Percentiles rank a stretch among this genome's conserved stretches.
These are phyloP conservation scores for Perca flavescens DNA, from an alignment of 2,113 vertebrate genomes.

Conservation along the genomic window DNA sequence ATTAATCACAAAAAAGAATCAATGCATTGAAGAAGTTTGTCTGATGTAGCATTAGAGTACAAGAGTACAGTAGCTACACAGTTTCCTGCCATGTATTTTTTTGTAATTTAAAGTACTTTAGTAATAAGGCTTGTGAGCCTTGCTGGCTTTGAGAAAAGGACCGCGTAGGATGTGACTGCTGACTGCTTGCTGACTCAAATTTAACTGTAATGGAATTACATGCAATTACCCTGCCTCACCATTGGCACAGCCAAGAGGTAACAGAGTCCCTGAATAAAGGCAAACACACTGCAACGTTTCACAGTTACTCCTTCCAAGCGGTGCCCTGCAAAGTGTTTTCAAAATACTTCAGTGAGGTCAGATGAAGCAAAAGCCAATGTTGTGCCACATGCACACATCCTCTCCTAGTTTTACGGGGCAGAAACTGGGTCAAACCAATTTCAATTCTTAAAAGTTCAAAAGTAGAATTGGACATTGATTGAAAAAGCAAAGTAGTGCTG, in stretches of 20 bases:
- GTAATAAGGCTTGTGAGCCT: background rate
- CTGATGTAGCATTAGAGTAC: background rate
- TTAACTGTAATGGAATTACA: constrained; percentile 77
- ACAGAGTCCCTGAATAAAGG: constrained; percentile 47
- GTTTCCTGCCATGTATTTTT: constrained; percentile 15
- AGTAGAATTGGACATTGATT: constrained; percentile 34
- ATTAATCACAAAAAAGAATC: constrained; percentile 15
- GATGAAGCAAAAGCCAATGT: constrained; percentile 5
- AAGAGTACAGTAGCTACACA: background rate
- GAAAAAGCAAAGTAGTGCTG: constrained; percentile 19
- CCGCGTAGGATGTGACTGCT: constrained; percentile 39
- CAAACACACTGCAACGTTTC: constrained; percentile 29
- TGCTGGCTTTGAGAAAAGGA: constrained; percentile 19
- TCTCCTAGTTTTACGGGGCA: constrained; percentile 2
- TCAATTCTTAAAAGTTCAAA: constrained; percentile 38
- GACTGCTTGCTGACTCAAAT: constrained; percentile 70
- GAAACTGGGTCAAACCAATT: constrained; percentile 50
- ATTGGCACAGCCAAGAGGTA: constrained; percentile 38
- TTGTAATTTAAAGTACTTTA: background rate
- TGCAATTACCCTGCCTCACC: constrained; percentile 69
- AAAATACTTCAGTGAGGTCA: constrained; percentile 29
- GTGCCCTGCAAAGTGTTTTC: constrained; percentile 8
- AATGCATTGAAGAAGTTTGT: background rate
- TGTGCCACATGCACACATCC: background rate
- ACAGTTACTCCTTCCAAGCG: constrained; percentile 9